Evolutionary conservation across 2,888 invertebrate genomes (phyloP).

Genomic region (Paralinhomoeus sp.): DNA sequence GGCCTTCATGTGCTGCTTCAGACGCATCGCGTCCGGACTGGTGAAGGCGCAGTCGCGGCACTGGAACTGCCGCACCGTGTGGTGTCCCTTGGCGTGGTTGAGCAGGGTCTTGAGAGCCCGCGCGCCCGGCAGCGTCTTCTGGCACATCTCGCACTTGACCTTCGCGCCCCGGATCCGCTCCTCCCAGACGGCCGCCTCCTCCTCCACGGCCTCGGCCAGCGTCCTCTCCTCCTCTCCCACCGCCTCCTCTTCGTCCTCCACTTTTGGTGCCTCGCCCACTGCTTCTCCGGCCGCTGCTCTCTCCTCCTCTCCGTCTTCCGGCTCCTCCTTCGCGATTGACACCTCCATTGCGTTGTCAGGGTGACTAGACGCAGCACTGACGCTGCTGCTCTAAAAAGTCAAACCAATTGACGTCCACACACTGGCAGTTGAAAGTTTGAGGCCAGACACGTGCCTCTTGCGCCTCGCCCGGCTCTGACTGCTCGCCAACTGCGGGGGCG

Average conservation of each 20-base stretch:
- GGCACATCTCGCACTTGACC: slow-evolving; percentile 5
- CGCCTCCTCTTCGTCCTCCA: neutral
- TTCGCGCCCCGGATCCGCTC: too few relatives aligned
- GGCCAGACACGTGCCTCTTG: too few relatives aligned
- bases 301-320: neutral
- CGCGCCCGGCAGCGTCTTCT: slow-evolving; percentile 1
- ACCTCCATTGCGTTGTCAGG: too few relatives aligned
- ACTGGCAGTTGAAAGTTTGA: too few relatives aligned
- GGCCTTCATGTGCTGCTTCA: slow-evolving; percentile 5
- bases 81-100: slow-evolving; percentile 9
- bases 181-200: neutral
- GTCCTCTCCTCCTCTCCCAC: neutral
- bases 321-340: neutral
- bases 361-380: too few relatives aligned
- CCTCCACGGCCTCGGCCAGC: neutral
- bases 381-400: too few relatives aligned
- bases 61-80: slow-evolving; percentile 8
- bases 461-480: too few relatives aligned
- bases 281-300: neutral
- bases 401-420: too few relatives aligned
- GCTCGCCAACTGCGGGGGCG: too few relatives aligned
- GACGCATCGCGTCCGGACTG: slow-evolving; percentile 4
- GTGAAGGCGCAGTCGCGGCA: slow-evolving; percentile 7
- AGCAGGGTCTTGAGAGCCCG: slow-evolving; percentile 5
- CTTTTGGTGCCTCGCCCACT: too few relatives aligned